A percentile compares a stretch with the other conserved stretches of the same genome.
These are phyloP conservation scores for Bradysia coprophila DNA, from an alignment of 1,140 invertebrate species.

Conservation along the genomic window DNA sequence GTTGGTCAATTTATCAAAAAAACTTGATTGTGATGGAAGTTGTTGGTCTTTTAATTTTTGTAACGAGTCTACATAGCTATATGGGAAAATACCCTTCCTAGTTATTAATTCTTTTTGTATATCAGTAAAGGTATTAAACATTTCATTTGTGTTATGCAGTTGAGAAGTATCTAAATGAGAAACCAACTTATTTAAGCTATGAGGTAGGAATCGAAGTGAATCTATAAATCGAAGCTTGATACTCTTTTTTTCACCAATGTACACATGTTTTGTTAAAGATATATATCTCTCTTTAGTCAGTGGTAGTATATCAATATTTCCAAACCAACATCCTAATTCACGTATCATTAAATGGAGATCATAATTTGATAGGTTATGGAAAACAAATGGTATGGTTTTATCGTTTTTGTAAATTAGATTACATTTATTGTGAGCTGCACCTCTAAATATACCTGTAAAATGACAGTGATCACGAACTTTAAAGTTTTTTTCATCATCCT, in stretches of 20 bases:
- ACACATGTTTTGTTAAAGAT: conserved; percentile 8
- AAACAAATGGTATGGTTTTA: conserved; percentile 15
- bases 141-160: neutral
- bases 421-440: conserved; percentile 11
- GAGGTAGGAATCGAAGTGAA: conserved; percentile 13
- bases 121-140: neutral
- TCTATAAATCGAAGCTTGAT: conserved; percentile 15
- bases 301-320: conserved; percentile 11
- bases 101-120: neutral
- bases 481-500: neutral
- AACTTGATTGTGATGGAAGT: conserved; percentile 17
- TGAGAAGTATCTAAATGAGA: neutral
- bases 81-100: conserved; percentile 15
- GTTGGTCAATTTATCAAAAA: conserved; percentile 19
- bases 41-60: conserved; percentile 13
- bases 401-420: conserved; percentile 13
- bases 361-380: conserved; percentile 16
- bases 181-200: conserved; percentile 7
- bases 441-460: conserved; percentile 11
- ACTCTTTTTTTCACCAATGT: conserved; percentile 1
- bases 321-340: neutral
- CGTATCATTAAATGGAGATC: neutral
- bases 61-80: conserved; percentile 14
- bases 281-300: conserved; percentile 18
- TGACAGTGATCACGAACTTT: conserved; percentile 13